A percentile compares a stretch with the other conserved stretches of the same genome.
These are phyloP conservation scores for Lacerta agilis DNA, from an alignment of 2,797 vertebrate genomes.

Conservation along the genomic window DNA sequence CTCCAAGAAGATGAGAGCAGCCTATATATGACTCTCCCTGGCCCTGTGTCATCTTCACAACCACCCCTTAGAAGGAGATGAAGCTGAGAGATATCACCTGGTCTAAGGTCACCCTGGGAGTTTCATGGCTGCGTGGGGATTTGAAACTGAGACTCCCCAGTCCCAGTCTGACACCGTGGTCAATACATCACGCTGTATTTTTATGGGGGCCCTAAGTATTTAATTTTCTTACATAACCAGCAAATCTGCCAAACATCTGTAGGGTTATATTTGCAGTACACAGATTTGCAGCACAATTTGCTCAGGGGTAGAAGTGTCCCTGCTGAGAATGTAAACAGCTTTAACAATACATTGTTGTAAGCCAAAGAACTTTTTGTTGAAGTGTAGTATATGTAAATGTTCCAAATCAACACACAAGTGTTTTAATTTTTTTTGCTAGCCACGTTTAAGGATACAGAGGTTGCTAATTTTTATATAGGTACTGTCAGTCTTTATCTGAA, in stretches of 20 bases:
- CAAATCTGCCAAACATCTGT: background rate
- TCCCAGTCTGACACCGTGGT: background rate
- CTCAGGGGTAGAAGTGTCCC: background rate
- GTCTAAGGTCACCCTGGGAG: background rate
- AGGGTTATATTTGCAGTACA: background rate
- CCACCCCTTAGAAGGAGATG: too few species aligned
- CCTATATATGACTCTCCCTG: too few species aligned
- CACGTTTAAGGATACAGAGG: background rate
- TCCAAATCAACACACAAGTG: too few species aligned
- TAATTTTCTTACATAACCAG: background rate
- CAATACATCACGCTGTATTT: background rate
- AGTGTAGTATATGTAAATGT: background rate
- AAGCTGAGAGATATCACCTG: background rate
- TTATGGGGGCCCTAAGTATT: background rate
- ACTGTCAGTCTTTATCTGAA: background rate
- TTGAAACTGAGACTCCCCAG: background rate
- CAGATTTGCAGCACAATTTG: background rate
- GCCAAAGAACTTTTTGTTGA: background rate
- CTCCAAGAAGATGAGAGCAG: background rate
- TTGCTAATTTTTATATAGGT: background rate
- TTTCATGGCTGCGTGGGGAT: background rate
- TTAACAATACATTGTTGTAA: background rate
- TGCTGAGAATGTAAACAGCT: background rate
- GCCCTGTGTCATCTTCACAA: too few species aligned
- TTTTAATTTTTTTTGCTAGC: background rate